phyloP scores from a whole-genome alignment of 2,113 vertebrate species.

The Vireo altiloquus region DNA sequence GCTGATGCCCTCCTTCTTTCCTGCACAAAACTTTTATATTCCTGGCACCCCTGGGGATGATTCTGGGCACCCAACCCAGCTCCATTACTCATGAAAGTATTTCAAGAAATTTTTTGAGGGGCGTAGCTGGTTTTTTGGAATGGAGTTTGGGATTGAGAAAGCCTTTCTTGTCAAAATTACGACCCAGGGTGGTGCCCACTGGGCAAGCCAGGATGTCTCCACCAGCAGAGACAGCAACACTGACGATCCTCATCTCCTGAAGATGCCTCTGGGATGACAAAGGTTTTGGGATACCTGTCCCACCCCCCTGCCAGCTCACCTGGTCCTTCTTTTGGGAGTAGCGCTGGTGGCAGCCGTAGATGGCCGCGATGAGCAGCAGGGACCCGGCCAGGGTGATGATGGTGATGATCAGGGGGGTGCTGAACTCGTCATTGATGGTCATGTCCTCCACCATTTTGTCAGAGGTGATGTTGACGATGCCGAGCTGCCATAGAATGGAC shows the following conservation, averaged over 20 bases:
- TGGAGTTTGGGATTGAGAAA: not conserved
- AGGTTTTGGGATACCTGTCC: not conserved
- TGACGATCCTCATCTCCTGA: not conserved
- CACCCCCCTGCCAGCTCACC: conserved; percentile 21
- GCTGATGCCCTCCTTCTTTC: accelerated
- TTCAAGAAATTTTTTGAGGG: not conserved
- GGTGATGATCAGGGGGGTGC: conserved; percentile 77
- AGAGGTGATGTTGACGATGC: conserved; percentile 50
- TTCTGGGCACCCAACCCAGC: not conserved
- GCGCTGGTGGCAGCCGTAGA: conserved; percentile 80
- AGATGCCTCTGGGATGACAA: not conserved
- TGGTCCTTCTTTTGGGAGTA: conserved; percentile 77
- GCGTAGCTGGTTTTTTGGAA: not conserved
- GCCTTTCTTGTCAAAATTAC: not conserved
- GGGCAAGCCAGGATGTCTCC: not conserved
- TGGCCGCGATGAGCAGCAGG: conserved; percentile 67
- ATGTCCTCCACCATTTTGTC: not conserved
- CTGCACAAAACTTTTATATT: not conserved
- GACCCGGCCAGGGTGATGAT: conserved; percentile 75
- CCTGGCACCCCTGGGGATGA: not conserved
- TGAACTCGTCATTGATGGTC: conserved; percentile 64
- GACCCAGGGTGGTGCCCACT: accelerated
- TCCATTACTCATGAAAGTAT: not conserved
- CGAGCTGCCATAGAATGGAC: conserved; percentile 11
- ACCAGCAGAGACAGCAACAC: not conserved